Percentiles rank a stretch among this genome's conserved stretches.
Evolutionary conservation across 2,113 vertebrate genomes (phyloP).

Genomic region (Trinectes maculatus): DNA sequence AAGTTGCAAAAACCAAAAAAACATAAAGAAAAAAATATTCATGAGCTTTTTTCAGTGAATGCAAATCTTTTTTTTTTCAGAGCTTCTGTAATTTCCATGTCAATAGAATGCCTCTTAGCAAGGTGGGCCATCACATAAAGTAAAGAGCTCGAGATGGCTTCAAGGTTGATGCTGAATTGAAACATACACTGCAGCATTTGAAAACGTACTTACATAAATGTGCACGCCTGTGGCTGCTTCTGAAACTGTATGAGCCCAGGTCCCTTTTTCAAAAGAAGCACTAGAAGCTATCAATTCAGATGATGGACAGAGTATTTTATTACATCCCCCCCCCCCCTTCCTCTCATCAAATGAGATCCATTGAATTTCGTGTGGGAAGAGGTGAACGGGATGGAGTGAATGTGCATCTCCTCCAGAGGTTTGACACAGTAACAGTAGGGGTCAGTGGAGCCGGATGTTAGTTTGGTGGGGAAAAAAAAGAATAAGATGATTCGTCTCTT

Average conservation of each 20-base stretch:
- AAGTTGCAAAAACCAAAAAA: slow-evolving; percentile 12
- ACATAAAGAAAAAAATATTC: background rate
- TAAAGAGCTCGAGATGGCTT: slow-evolving; percentile 41
- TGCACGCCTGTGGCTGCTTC: slow-evolving; percentile 18
- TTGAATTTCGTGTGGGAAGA: background rate
- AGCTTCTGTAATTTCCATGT: slow-evolving; percentile 64
- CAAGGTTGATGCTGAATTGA: slow-evolving; percentile 53
- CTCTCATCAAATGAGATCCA: background rate
- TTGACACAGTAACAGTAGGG: background rate
- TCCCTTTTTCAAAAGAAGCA: slow-evolving; percentile 23
- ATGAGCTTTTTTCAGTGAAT: slow-evolving; percentile 21
- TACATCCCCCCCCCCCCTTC: too few relatives aligned
- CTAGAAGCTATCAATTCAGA: background rate
- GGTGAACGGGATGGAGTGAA: background rate
- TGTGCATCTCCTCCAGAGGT: background rate
- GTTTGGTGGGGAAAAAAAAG: too few relatives aligned
- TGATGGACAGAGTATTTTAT: too few relatives aligned
- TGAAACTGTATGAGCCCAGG: slow-evolving; percentile 8
- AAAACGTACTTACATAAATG: slow-evolving; percentile 49
- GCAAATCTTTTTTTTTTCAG: slow-evolving; percentile 22
- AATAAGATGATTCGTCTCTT: slow-evolving; percentile 2
- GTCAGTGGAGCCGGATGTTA: background rate
- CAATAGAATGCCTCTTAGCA: slow-evolving; percentile 60
- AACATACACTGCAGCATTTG: slow-evolving; percentile 49
- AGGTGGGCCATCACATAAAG: slow-evolving; percentile 56